Evolutionary conservation across 2,797 vertebrate genomes (phyloP), one percentile per base, ranked within the genome.

Genomic region (Pseudotriccus pelzelni): DNA sequence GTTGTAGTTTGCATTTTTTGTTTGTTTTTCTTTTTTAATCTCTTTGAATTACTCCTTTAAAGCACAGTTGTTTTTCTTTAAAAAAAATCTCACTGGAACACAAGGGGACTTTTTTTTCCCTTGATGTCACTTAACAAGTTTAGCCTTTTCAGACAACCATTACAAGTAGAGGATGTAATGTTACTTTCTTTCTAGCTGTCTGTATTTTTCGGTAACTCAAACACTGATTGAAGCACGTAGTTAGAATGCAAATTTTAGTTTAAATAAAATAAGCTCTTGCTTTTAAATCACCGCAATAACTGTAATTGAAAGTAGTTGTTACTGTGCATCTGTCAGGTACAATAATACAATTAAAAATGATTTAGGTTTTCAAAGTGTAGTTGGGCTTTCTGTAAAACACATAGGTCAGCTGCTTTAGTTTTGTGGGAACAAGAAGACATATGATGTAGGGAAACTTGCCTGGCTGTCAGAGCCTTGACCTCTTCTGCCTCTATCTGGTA

Each of bases 61-160:
- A 91, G 47, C 30, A 47, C 23, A 28, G 34, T 55, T 79, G 19
- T 83, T 81, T 79, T 84, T 80, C 10, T 78, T 90, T 44, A 22
- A 22, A 94, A 87, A 74, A 77, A 52, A 25, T 62, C 50, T 50
- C 93, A 80, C 56, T 62, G 76, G 25, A 89, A 78, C 18, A 72
- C 34, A 44, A 12, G 60, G 11, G 28, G 7, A 30, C 15, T 15
- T 52, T 25, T 49, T 23, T 6, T 11, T 2, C 6, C 6, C 47
- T 63, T 69, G 9, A 66, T 93, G 72, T 76, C 74, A 62, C 55
- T 82, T 50, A 67, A 43, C 3, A 77, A 59, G 17, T 69, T 96
- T 70, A 84, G 63, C 41, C 64, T 96, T 94, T 91, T 94, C 56
- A 91, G 64, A 82, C 53, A 85, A 52, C 30, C 73, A 22, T 70